Conservation (phyloP, 2,113 vertebrate genomes). For the Forbesichthys agassizii region DNA sequence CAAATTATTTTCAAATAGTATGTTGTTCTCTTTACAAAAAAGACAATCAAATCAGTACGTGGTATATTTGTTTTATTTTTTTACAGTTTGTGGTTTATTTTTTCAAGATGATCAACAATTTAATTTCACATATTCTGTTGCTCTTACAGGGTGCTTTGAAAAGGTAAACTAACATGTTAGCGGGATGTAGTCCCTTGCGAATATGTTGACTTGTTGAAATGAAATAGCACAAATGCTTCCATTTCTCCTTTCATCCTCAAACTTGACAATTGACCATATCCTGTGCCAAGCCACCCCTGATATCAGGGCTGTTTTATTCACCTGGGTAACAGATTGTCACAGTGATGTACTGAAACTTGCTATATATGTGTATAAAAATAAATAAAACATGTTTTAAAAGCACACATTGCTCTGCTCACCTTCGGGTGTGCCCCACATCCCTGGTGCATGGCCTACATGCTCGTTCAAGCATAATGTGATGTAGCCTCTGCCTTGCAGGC, state of each 20-base stretch:
- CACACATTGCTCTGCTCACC: slow-evolving; percentile 58
- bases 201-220: not conserved
- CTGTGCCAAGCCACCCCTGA: slow-evolving; percentile 7
- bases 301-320: slow-evolving; percentile 43
- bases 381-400: slow-evolving; percentile 1
- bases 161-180: too few species aligned
- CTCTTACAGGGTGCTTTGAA: too few species aligned
- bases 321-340: slow-evolving; percentile 40
- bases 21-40: too few species aligned
- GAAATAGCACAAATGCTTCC: slow-evolving; percentile 14
- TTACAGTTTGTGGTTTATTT: too few species aligned
- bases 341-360: slow-evolving; percentile 58
- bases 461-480: slow-evolving; percentile 70
- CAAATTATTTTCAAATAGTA: too few species aligned
- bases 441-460: slow-evolving; percentile 78
- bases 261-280: slow-evolving; percentile 34
- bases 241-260: slow-evolving; percentile 9
- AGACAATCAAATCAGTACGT: too few species aligned
- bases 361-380: slow-evolving; percentile 57
- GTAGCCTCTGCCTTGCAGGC: slow-evolving; percentile 55
- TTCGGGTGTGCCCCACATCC: slow-evolving; percentile 69
- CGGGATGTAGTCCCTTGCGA: not conserved
- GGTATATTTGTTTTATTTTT: too few species aligned
- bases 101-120: too few species aligned
- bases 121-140: too few species aligned